Percentiles rank a stretch among this genome's conserved stretches.
These are phyloP conservation scores for Caenorhabditis becei DNA, from an alignment of 2,888 invertebrate species.

Conservation along the genomic window DNA sequence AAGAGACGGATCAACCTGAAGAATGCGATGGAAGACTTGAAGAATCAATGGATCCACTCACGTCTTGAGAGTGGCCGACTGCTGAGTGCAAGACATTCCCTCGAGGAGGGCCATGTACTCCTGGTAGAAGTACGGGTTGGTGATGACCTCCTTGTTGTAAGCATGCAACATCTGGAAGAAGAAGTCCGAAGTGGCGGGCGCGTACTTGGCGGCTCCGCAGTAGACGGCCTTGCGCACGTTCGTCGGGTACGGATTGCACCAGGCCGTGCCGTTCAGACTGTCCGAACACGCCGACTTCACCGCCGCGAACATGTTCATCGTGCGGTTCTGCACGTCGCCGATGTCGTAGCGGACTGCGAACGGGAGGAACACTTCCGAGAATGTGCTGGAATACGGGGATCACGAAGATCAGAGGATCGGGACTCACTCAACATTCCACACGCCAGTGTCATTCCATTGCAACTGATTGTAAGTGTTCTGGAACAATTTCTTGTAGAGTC, in stretches of 20 bases:
- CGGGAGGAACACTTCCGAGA: conserved; percentile 59
- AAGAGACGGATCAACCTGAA: conserved; percentile 48
- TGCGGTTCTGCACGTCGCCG: conserved; percentile 52
- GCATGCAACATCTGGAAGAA: conserved; percentile 59
- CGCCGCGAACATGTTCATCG: conserved; percentile 49
- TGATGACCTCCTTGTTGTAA: conserved; percentile 61
- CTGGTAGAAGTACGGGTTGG: conserved; percentile 67
- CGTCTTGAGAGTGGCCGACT: conserved; percentile 35
- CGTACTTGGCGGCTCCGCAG: conserved; percentile 65
- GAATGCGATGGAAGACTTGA: not conserved
- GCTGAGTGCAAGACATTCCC: conserved; percentile 60
- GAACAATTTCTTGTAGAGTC: conserved; percentile 55
- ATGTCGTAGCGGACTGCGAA: conserved; percentile 63
- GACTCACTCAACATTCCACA: conserved; percentile 38
- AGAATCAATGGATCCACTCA: not conserved
- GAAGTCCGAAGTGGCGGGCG: conserved; percentile 42
- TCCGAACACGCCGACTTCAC: conserved; percentile 53
- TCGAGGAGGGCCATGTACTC: conserved; percentile 66
- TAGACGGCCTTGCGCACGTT: conserved; percentile 66
- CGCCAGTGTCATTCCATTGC: conserved; percentile 27
- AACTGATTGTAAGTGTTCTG: conserved; percentile 29
- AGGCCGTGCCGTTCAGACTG: conserved; percentile 62
- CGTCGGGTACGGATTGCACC: conserved; percentile 65
- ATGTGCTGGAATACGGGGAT: conserved; percentile 42
- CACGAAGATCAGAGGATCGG: too few relatives aligned